Conservation (phyloP, 1,140 invertebrate species). For the Calosoma granatense region DNA sequence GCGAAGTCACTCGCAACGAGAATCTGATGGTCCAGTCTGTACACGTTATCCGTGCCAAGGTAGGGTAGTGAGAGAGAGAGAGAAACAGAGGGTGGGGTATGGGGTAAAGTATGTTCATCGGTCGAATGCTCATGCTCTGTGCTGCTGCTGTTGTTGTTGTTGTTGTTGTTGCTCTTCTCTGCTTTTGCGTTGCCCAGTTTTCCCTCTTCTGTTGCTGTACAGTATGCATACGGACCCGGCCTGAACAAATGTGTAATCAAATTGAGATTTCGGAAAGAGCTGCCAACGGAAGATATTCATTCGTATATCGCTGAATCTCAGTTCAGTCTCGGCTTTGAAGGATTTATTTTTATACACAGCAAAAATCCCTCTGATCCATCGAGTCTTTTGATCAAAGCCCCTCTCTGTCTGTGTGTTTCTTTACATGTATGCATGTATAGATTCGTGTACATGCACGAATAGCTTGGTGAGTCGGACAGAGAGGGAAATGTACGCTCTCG, state of each 20-base stretch:
- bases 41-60: too few species aligned
- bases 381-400: conserved; percentile 17
- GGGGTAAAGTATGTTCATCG: too few species aligned
- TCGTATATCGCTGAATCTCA: neutral
- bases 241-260: conserved; percentile 9
- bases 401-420: neutral
- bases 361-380: conserved; percentile 18
- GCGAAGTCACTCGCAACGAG: too few species aligned
- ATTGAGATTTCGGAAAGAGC: conserved; percentile 1
- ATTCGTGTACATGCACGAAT: neutral
- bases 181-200: too few species aligned
- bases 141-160: neutral
- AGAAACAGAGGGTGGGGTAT: too few species aligned
- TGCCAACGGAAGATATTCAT: conserved; percentile 7
- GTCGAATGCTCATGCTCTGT: too few species aligned
- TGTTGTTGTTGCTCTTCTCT: neutral
- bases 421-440: conserved; percentile 3
- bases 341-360: conserved; percentile 20
- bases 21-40: too few species aligned
- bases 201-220: too few species aligned
- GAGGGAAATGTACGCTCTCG: too few species aligned
- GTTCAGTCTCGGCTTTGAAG: conserved; percentile 17
- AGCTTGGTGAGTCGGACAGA: too few species aligned
- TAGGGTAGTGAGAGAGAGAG: too few species aligned
- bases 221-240: neutral